These are phyloP conservation scores for Lepidurus packardi DNA, from an alignment of 1,140 invertebrate species.

Conservation along the genomic window DNA sequence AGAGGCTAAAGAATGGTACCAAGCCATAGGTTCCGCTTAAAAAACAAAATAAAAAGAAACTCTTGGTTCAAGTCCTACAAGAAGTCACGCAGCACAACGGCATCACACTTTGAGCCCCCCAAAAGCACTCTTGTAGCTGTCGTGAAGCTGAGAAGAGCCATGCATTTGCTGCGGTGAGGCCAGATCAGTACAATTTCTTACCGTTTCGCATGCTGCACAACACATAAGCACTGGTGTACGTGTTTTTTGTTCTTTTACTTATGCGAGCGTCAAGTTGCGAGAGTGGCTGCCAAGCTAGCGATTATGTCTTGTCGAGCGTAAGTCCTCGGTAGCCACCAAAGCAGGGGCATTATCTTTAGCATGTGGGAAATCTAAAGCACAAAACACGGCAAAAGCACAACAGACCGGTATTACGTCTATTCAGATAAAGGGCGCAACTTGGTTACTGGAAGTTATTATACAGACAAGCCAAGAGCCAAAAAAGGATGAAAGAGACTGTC, in stretches of 20 bases:
- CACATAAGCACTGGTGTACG: background rate
- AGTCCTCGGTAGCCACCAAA: background rate
- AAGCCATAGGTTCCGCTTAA: background rate
- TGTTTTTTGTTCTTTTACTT: background rate
- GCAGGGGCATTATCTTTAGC: background rate
- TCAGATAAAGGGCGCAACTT: background rate
- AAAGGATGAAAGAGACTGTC: too few species aligned
- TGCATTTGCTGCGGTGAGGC: background rate
- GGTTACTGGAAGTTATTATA: background rate
- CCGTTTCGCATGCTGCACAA: background rate
- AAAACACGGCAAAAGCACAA: conserved; percentile 2
- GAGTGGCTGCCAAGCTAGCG: conserved; percentile 20
- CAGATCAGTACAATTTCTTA: background rate
- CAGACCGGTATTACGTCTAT: background rate
- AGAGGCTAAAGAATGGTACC: background rate
- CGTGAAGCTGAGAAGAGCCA: conserved; percentile 17
- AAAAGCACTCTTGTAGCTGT: conserved; percentile 13
- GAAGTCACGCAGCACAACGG: conserved; percentile 8
- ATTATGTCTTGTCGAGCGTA: conserved; percentile 11
- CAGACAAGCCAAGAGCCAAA: background rate
- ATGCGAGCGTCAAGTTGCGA: conserved; percentile 11
- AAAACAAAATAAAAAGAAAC: background rate
- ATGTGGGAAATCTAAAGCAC: background rate
- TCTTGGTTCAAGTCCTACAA: background rate
- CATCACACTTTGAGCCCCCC: background rate